A percentile compares a stretch with the other conserved stretches of the same genome.
phyloP scores from a whole-genome alignment of 2,888 invertebrate species.

The Gastracanthus pulcherrimus region DNA sequence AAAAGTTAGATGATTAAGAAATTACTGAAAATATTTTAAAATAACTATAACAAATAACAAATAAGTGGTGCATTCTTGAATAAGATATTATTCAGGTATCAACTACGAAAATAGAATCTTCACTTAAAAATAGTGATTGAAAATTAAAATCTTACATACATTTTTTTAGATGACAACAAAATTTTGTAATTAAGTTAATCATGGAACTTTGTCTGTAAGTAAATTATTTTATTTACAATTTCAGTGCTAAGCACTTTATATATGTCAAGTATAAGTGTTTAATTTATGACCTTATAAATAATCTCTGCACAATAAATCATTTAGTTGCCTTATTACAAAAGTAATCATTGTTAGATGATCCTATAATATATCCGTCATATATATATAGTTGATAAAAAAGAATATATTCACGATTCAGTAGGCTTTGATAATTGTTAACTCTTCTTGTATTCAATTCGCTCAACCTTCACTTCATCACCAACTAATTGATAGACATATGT shows the following conservation, averaged over 20 bases:
- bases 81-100: too few species aligned
- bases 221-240: conserved; percentile 55
- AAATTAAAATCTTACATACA: too few species aligned
- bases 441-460: conserved; percentile 98
- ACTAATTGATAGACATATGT: conserved; percentile 99
- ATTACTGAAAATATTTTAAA: not conserved
- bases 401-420: conserved; percentile 10
- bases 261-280: conserved; percentile 25
- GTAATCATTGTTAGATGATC: conserved; percentile 29
- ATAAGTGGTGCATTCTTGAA: too few species aligned
- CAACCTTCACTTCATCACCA: conserved; percentile 99
- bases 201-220: conserved; percentile 16
- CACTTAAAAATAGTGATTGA: not conserved
- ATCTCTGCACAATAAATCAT: conserved; percentile 31
- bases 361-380: conserved; percentile 9
- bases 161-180: not conserved
- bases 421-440: conserved; percentile 78
- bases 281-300: conserved; percentile 34
- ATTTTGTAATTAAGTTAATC: not conserved
- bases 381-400: conserved; percentile 33
- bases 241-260: conserved; percentile 31
- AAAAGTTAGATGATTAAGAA: not conserved
- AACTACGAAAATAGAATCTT: too few species aligned
- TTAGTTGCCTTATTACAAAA: conserved; percentile 40
- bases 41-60: not conserved